These are phyloP conservation scores for Synaphobranchus kaupii DNA, from an alignment of 2,797 vertebrate genomes.

Conservation along the genomic window DNA sequence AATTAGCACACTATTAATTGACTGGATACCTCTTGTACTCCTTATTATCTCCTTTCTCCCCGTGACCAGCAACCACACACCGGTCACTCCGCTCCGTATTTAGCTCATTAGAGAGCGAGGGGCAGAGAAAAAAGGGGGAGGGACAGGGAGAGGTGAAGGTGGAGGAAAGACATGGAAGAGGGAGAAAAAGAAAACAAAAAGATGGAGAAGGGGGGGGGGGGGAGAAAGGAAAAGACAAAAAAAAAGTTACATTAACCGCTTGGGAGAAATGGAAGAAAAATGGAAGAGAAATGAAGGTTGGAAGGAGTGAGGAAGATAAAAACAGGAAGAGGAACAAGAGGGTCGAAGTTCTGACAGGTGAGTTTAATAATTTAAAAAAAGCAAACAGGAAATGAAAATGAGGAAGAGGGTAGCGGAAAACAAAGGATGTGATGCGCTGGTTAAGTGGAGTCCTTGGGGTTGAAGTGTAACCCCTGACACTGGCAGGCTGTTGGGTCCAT, in stretches of 20 bases:
- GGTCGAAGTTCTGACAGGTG: background rate
- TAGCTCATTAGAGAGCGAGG: background rate
- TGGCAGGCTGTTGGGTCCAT: constrained; percentile 7
- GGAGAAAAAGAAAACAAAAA: too few relatives aligned
- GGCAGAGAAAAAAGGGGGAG: background rate
- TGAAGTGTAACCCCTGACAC: background rate
- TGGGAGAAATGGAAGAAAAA: background rate
- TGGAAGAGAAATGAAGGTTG: background rate
- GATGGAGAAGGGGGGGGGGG: background rate
- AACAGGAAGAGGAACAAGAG: background rate
- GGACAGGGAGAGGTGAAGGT: background rate
- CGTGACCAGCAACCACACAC: background rate
- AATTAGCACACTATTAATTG: constrained; percentile 12
- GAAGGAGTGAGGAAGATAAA: background rate
- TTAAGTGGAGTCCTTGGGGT: background rate
- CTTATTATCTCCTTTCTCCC: background rate
- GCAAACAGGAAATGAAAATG: background rate
- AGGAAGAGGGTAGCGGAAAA: background rate
- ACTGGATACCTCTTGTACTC: constrained; percentile 6
- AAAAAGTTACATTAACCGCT: background rate
- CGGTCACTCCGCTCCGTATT: background rate
- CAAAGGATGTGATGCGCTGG: background rate
- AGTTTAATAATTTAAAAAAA: background rate
- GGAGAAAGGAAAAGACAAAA: background rate
- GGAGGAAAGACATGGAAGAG: background rate